Evolutionary conservation across 2,797 vertebrate genomes (phyloP), one percentile per base, ranked within the genome.

Genomic region (Argentina silus): DNA sequence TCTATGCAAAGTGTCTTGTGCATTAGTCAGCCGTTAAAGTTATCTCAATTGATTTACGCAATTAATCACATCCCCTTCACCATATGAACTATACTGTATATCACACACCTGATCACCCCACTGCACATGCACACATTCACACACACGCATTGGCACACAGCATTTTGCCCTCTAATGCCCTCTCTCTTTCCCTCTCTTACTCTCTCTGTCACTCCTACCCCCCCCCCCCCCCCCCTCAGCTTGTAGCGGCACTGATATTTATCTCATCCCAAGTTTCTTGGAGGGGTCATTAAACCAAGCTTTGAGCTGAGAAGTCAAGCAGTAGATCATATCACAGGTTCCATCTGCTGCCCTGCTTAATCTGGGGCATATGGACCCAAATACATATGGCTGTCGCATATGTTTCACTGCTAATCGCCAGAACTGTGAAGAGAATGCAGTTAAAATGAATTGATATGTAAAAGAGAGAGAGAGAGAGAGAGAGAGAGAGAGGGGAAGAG

Each of bases 271-370:
- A 87, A 89, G 84, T 81, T 91, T 81, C 83, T 76, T 72, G 85
- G 87, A 91, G 90, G 90, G 91, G 87, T 91, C 90, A 89, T 93
- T 92, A 89, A 90, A 90, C 69, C 55, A 62, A 84, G 85, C 86
- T 89, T 88, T 87, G 88, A 91, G 80, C 88, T 78, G 84, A 67
- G 80, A 81, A 87, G 85, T 84, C 81, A 90, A 87, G 82, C 86
- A 90, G 75, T 92, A 91, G 90, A 90, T 92, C 88, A 91, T 86
- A 85, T 87, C 72, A 23, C 78, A 77, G 79, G 77, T 85, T 90
- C 88, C 90, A 90, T 93, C 91, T 91, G 89, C 85, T 86, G 83
- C 82, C 79, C 84, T 83, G 81, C 81, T 78, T 91, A 88, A 92
- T 92, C 87, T 88, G 81, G 87, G 83, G 82, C 90, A 90, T 79